phyloP scores from a whole-genome alignment of 2,797 vertebrate species.

The Strix occidentalis region DNA sequence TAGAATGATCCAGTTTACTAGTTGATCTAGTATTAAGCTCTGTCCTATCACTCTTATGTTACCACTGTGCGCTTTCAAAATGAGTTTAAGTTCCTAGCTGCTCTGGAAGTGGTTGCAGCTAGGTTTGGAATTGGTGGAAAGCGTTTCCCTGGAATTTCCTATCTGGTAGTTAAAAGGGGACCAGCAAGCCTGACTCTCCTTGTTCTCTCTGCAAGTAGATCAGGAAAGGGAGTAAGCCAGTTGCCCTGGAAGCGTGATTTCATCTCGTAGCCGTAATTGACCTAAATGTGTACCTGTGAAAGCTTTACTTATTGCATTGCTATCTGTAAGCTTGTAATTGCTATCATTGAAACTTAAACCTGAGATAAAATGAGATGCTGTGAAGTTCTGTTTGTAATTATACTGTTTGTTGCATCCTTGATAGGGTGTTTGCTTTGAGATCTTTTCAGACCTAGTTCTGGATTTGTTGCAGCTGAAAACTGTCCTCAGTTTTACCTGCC shows the following conservation, averaged over 20 bases:
- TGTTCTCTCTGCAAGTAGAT: not conserved
- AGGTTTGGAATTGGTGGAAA: not conserved
- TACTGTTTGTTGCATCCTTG: not conserved
- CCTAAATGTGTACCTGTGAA: not conserved
- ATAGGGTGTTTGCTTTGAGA: not conserved
- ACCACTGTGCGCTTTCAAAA: not conserved
- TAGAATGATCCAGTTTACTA: not conserved
- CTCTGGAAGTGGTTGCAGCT: not conserved
- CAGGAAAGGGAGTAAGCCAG: not conserved
- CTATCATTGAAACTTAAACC: not conserved
- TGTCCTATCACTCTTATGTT: accelerated
- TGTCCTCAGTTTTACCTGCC: not conserved
- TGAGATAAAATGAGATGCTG: not conserved
- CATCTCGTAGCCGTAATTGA: not conserved
- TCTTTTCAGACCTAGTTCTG: not conserved
- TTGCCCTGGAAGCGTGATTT: not conserved
- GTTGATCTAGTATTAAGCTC: not conserved
- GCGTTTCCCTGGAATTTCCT: not conserved
- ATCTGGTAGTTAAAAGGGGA: not conserved
- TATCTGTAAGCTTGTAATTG: not conserved
- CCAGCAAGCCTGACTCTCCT: not conserved
- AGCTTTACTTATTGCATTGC: not conserved
- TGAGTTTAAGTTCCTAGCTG: not conserved
- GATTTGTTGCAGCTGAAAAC: not conserved
- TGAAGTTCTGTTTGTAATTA: not conserved